Evolutionary conservation across 2,113 vertebrate genomes (phyloP).

Genomic region (Ctenomys sociabilis): DNA sequence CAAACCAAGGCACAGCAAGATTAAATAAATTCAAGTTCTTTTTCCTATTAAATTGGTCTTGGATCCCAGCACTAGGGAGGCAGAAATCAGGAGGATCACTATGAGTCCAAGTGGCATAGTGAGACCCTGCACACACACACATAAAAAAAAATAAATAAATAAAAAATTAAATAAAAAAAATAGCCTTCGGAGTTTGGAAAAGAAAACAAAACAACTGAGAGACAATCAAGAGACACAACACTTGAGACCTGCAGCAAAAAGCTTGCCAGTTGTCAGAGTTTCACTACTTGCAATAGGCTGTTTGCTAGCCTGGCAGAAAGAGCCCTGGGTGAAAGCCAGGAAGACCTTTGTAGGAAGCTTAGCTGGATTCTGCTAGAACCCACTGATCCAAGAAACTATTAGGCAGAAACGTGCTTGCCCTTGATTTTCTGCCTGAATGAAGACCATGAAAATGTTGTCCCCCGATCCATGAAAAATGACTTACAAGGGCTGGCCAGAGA

Average conservation of each 20-base stretch:
- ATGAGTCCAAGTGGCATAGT: too few relatives aligned
- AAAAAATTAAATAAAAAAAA: not conserved
- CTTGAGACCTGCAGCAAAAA: constrained; percentile 3
- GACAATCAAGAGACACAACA: not conserved
- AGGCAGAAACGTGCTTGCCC: not conserved
- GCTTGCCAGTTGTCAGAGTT: not conserved
- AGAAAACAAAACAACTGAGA: constrained; percentile 42
- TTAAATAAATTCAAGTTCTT: not conserved
- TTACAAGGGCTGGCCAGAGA: not conserved
- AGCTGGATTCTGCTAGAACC: not conserved
- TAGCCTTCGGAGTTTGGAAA: not conserved
- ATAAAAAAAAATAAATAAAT: too few relatives aligned
- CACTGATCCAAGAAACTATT: not conserved
- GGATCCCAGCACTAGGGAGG: too few relatives aligned
- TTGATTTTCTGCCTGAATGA: not conserved
- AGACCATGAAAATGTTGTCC: not conserved
- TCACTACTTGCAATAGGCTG: not conserved
- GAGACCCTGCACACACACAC: too few relatives aligned
- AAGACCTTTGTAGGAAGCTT: not conserved
- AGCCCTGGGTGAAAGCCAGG: not conserved
- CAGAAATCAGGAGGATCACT: too few relatives aligned
- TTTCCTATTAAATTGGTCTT: constrained; percentile 13
- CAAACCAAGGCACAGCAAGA: constrained; percentile 32
- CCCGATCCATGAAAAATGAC: not conserved
- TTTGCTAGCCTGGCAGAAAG: not conserved